These are phyloP conservation scores for Cebidichthys violaceus DNA, from an alignment of 2,113 vertebrate genomes.

Conservation along the genomic window DNA sequence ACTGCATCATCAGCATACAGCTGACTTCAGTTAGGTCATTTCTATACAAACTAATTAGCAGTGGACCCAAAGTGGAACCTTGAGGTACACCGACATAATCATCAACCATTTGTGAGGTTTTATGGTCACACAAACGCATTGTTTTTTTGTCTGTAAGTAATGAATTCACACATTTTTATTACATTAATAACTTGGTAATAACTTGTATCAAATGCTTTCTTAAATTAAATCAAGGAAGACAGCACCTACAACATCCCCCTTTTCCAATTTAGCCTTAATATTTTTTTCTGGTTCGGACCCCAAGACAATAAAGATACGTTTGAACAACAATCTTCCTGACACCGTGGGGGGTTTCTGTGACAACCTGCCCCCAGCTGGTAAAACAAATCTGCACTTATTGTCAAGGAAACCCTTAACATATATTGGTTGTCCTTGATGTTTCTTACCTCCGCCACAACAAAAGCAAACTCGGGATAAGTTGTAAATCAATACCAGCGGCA, in stretches of 20 bases:
- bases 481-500: constrained; percentile 54
- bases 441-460: constrained; percentile 53
- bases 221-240: background rate
- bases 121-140: background rate
- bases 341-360: constrained; percentile 19
- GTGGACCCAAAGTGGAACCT: background rate
- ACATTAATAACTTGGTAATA: no score
- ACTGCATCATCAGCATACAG: no score
- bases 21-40: no score
- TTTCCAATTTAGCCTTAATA: background rate
- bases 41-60: no score
- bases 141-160: background rate
- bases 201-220: no score
- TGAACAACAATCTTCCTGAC: constrained; percentile 33
- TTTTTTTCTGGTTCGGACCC: background rate
- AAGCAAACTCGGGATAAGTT: constrained; percentile 44
- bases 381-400: constrained; percentile 45
- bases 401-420: constrained; percentile 61
- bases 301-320: background rate
- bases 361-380: background rate
- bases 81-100: background rate
- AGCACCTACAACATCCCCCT: background rate
- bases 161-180: no score
- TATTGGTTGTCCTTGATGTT: constrained; percentile 53
- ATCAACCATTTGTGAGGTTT: no score